phyloP scores from a whole-genome alignment of 2,888 invertebrate species.

The Maniola hyperantus region DNA sequence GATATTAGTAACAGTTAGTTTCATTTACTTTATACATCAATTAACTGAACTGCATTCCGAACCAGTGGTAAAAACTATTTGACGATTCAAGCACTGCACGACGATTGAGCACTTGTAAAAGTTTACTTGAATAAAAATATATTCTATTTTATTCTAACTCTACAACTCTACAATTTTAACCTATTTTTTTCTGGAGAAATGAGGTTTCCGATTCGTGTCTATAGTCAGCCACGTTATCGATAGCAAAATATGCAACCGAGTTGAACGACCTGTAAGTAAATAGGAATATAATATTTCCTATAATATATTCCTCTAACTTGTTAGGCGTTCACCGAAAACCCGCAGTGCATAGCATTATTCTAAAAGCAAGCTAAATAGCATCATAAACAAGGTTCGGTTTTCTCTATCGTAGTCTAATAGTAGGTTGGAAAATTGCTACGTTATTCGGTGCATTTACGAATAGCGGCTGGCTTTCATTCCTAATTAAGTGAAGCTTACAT shows the following conservation, averaged over 20 bases:
- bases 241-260: conserved; percentile 29
- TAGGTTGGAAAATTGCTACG: conserved; percentile 39
- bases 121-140: no score
- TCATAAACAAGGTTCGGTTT: conserved; percentile 38
- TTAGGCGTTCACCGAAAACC: conserved; percentile 37
- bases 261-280: conserved; percentile 39
- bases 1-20: no score
- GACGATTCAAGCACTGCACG: no score
- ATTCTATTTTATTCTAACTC: no score
- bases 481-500: conserved; percentile 39
- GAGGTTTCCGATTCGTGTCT: not conserved
- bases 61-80: no score
- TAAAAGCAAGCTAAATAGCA: conserved; percentile 30
- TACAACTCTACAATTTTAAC: no score
- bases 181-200: no score
- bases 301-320: conserved; percentile 36
- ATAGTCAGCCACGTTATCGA: not conserved
- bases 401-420: conserved; percentile 33
- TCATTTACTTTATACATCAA: no score
- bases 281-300: conserved; percentile 36
- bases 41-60: no score
- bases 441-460: conserved; percentile 42
- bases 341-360: conserved; percentile 33
- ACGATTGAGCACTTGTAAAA: no score
- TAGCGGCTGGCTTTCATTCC: conserved; percentile 37